phyloP scores from a whole-genome alignment of 1,140 invertebrate species.

The Dinothrombium tinctorium region DNA sequence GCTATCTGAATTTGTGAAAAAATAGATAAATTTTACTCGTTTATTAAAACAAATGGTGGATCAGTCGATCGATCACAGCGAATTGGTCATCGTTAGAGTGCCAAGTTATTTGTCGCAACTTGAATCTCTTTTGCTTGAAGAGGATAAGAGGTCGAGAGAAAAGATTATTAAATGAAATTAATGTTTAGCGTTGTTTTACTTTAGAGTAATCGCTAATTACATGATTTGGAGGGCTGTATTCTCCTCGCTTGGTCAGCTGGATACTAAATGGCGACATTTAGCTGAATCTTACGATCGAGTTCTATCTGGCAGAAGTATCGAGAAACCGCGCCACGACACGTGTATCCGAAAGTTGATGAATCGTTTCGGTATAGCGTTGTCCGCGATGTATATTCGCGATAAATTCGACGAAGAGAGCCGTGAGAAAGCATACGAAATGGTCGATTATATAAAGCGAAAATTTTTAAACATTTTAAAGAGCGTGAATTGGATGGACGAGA shows the following conservation, averaged over 20 bases:
- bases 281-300: constrained; percentile 1
- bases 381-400: constrained; percentile 24
- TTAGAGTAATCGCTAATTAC: constrained; percentile 21
- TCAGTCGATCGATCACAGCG: background rate
- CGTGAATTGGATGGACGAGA: constrained; percentile 70
- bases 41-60: background rate
- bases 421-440: constrained; percentile 16
- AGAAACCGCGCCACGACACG: constrained; percentile 18
- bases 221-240: constrained; percentile 41
- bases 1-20: no score
- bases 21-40: background rate
- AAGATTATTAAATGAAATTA: background rate
- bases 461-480: constrained; percentile 27
- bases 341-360: constrained; percentile 17
- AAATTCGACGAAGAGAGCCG: constrained; percentile 26
- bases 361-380: constrained; percentile 24
- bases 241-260: constrained; percentile 27
- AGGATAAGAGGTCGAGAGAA: constrained; percentile 2
- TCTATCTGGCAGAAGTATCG: constrained; percentile 17
- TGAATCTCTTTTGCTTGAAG: constrained; percentile 5
- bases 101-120: constrained; percentile 8
- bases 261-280: background rate
- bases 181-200: background rate
- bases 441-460: constrained; percentile 16
- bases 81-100: constrained; percentile 12